phyloP scores from a whole-genome alignment of 2,797 vertebrate genomes.

The Pangasius sanitwongsei region DNA sequence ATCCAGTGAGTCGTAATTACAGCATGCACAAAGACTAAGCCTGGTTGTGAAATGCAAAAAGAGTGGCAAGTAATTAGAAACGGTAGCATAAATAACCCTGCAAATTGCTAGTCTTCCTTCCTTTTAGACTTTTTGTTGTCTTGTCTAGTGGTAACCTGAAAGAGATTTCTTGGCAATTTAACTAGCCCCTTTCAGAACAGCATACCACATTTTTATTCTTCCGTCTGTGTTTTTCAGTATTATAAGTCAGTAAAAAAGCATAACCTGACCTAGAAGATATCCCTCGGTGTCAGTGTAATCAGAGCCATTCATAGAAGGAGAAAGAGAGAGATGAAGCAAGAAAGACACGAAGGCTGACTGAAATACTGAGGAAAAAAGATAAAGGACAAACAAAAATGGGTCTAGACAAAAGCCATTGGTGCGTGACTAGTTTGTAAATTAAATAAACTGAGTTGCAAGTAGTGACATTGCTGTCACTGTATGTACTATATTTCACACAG shows the following conservation, averaged over 20 bases:
- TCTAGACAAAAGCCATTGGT: not conserved
- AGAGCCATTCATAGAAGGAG: not conserved
- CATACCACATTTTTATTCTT: not conserved
- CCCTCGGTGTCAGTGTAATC: not conserved
- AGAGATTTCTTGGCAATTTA: not conserved
- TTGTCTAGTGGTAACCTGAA: not conserved
- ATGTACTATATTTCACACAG: no score
- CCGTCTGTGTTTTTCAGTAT: not conserved
- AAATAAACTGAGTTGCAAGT: not conserved
- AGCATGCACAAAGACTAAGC: conserved; percentile 56
- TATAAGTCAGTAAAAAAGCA: conserved; percentile 4
- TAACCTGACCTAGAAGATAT: not conserved
- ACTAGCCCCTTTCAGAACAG: not conserved
- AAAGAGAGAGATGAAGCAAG: not conserved
- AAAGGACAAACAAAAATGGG: not conserved
- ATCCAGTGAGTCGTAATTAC: conserved; percentile 69
- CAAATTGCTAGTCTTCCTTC: not conserved
- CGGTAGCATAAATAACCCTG: not conserved
- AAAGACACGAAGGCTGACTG: not conserved
- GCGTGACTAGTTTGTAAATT: conserved; percentile 1
- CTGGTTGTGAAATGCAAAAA: conserved; percentile 63
- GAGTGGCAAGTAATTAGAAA: conserved; percentile 44
- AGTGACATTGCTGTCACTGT: not conserved
- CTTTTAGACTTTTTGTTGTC: not conserved
- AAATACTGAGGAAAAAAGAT: conserved; percentile 18